A percentile compares a stretch with the other conserved stretches of the same genome.
These are phyloP conservation scores for Platyrinchus mystaceus DNA, from an alignment of 2,797 vertebrate species.

Conservation along the genomic window DNA sequence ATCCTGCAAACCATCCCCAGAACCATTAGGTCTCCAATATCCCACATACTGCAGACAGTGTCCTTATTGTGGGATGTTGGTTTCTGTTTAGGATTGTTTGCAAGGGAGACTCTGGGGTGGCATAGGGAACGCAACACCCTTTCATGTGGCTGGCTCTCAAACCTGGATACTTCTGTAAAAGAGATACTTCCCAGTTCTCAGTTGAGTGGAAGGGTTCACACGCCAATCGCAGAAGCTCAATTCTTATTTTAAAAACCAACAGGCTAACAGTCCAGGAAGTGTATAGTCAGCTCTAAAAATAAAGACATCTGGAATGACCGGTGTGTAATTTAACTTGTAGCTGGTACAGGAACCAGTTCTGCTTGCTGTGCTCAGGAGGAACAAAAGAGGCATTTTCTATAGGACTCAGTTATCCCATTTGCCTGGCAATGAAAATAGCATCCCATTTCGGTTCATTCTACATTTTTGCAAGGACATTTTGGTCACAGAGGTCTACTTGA, in stretches of 20 bases:
- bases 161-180: background rate
- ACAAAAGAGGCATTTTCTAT: background rate
- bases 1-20: background rate
- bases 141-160: background rate
- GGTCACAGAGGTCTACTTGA: background rate
- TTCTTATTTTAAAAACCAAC: slow-evolving; percentile 36
- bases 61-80: background rate
- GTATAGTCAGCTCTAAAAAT: slow-evolving; percentile 21
- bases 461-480: background rate
- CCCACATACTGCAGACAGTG: background rate
- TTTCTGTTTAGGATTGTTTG: background rate
- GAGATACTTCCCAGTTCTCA: background rate
- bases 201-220: background rate
- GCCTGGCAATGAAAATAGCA: background rate
- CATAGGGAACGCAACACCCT: background rate
- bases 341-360: background rate
- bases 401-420: background rate
- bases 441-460: background rate
- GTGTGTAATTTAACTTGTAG: slow-evolving; percentile 27
- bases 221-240: background rate
- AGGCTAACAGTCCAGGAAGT: slow-evolving; percentile 14
- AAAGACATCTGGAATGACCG: slow-evolving; percentile 1
- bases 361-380: background rate
- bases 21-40: rapidly evolving
- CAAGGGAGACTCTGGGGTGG: background rate